phyloP scores from a whole-genome alignment of 2,888 invertebrate species.

The Drosophila kanekoi region DNA sequence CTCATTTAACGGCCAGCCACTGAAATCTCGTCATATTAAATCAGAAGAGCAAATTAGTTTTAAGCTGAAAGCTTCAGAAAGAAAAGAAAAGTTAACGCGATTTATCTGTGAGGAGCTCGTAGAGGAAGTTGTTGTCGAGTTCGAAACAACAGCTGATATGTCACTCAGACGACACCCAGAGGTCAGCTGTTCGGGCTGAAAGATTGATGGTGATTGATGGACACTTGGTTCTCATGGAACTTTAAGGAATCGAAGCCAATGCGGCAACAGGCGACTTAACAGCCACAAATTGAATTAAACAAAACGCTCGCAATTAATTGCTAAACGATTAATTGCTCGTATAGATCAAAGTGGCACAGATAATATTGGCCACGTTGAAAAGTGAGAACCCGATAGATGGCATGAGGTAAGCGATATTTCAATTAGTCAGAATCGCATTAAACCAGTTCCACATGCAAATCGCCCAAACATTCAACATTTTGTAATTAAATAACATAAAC shows the following conservation, averaged over 20 bases:
- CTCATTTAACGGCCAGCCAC: conserved; percentile 22
- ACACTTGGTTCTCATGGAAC: conserved; percentile 33
- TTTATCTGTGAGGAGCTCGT: neutral
- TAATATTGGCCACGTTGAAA: neutral
- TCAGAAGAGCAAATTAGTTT: conserved; percentile 11
- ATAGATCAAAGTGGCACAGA: neutral
- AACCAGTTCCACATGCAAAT: conserved; percentile 20
- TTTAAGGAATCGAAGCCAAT: conserved; percentile 29
- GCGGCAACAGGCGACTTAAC: conserved; percentile 34
- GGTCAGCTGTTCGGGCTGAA: conserved; percentile 25
- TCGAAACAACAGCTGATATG: neutral
- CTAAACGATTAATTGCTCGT: conserved; percentile 13
- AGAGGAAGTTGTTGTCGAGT: conserved; percentile 11
- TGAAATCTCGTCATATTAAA: conserved; percentile 28
- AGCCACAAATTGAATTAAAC: neutral
- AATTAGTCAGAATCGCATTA: neutral
- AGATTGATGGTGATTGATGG: conserved; percentile 26
- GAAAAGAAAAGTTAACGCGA: neutral
- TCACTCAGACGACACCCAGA: conserved; percentile 18
- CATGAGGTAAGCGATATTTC: conserved; percentile 21
- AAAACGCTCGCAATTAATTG: conserved; percentile 21
- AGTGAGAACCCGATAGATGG: neutral
- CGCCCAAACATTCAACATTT: neutral
- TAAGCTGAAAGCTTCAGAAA: neutral
- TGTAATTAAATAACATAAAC: neutral